These are phyloP conservation scores for Strigops habroptila DNA, from an alignment of 2,113 vertebrate species.

Conservation along the genomic window DNA sequence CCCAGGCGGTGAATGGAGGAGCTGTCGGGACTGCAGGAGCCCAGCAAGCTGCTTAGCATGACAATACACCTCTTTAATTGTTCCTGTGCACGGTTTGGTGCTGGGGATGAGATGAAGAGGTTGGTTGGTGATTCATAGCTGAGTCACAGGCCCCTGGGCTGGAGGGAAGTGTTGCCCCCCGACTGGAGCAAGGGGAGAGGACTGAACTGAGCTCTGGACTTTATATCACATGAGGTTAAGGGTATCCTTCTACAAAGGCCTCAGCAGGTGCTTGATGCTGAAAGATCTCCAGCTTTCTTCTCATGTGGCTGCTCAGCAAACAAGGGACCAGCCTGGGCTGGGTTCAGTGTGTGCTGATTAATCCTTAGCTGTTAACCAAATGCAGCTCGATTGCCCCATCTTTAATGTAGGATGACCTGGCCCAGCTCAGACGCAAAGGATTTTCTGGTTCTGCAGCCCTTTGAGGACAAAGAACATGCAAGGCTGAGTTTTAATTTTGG, in stretches of 20 bases:
- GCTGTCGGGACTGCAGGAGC: not conserved
- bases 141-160: not conserved
- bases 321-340: not conserved
- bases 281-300: not conserved
- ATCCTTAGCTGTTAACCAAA: not conserved
- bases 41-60: not conserved
- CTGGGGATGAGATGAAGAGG: not conserved
- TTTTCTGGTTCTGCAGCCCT: conserved; percentile 33
- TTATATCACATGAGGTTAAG: not conserved
- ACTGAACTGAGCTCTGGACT: not conserved
- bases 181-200: not conserved
- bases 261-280: not conserved
- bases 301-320: not conserved
- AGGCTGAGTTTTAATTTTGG: not conserved
- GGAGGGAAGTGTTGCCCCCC: not conserved
- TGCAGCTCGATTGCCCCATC: not conserved
- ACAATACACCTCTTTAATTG: not conserved
- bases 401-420: not conserved
- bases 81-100: not conserved
- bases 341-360: not conserved
- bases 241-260: not conserved
- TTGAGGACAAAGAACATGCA: not conserved
- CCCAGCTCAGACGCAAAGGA: not conserved
- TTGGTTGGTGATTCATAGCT: not conserved
- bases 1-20: not conserved